Percentiles rank a stretch among this genome's conserved stretches.
phyloP scores from a whole-genome alignment of 2,113 vertebrate genomes.

The Sclerurus mexicanus region DNA sequence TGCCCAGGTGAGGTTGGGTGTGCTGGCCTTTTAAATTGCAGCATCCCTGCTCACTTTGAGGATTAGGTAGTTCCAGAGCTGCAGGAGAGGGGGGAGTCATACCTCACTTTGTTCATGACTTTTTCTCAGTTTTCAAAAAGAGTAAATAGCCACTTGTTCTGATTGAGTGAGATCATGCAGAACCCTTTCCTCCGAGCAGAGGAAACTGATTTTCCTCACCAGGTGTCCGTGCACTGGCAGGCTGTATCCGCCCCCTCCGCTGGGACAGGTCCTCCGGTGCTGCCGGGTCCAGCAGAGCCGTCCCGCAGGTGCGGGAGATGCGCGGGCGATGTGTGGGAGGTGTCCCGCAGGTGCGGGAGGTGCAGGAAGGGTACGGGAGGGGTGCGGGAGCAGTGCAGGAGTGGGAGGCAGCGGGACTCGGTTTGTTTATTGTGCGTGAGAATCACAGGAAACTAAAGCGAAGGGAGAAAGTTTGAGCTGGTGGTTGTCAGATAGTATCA shows the following conservation, averaged over 20 bases:
- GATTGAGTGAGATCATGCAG: neutral
- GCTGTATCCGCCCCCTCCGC: rapidly evolving
- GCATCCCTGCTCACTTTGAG: neutral
- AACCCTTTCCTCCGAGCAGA: neutral
- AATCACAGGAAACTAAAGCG: neutral
- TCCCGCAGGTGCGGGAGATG: neutral
- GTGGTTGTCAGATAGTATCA: neutral
- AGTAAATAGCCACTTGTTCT: neutral
- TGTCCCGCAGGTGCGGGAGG: neutral
- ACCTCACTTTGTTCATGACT: neutral
- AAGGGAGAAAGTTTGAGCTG: neutral
- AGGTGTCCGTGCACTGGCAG: neutral
- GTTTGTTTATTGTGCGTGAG: neutral
- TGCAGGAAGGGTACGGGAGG: neutral
- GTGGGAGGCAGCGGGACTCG: neutral
- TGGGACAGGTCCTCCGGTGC: rapidly evolving
- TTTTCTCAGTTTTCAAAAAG: neutral
- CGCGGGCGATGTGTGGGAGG: neutral
- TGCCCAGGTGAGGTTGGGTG: neutral
- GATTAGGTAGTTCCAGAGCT: neutral
- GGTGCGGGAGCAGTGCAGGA: neutral
- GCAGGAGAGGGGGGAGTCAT: neutral
- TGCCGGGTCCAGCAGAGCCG: neutral
- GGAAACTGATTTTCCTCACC: neutral
- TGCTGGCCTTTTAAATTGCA: neutral